These are phyloP conservation scores for Geococcyx californianus DNA, from an alignment of 2,113 vertebrate species.

Conservation along the genomic window DNA sequence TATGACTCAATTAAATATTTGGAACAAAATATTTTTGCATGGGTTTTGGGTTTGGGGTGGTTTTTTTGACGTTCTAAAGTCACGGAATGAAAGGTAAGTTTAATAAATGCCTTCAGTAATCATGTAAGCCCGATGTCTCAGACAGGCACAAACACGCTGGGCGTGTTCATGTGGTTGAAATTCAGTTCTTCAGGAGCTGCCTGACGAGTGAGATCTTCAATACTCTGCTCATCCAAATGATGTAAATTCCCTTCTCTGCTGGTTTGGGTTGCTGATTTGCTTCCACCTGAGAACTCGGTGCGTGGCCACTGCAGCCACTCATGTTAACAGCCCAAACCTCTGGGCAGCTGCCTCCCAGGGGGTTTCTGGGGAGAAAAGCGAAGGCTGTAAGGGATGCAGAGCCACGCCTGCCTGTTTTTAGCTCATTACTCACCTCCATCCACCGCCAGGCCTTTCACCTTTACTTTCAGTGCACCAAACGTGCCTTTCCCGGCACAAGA, in stretches of 20 bases:
- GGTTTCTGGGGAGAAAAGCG: background rate
- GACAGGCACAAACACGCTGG: background rate
- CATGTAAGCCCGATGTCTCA: background rate
- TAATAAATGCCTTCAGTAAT: background rate
- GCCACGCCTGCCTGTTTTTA: background rate
- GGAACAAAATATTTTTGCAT: background rate
- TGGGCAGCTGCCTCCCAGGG: background rate
- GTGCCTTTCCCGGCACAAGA: background rate
- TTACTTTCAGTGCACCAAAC: background rate
- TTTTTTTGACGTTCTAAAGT: background rate
- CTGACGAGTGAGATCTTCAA: background rate
- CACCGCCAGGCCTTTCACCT: background rate
- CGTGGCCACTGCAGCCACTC: background rate
- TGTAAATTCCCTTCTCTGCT: background rate
- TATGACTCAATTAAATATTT: background rate
- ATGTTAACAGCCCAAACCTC: accelerated
- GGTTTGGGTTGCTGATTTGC: background rate
- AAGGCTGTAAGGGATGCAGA: background rate
- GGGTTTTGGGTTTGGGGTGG: too few species aligned
- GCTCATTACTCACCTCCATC: background rate
- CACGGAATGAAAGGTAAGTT: background rate
- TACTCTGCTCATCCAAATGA: background rate
- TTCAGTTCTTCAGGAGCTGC: background rate
- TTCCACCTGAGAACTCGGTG: background rate
- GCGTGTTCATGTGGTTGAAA: background rate